Conservation (phyloP, 2,797 vertebrate species). For the Sphenopsis melanotis region DNA sequence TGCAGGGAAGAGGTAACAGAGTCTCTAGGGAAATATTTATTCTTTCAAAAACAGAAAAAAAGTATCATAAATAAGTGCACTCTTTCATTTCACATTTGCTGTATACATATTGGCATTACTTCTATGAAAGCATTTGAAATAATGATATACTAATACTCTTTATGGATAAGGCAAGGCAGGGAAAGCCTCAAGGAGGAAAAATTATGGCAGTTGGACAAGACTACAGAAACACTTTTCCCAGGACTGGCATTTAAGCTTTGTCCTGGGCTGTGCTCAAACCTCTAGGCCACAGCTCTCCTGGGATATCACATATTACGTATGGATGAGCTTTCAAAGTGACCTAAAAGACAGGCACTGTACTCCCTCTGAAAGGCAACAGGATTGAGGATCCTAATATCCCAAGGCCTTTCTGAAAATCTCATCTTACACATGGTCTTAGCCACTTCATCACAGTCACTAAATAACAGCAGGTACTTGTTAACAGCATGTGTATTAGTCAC, state of each 20-base stretch:
- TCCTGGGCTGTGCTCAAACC: not conserved
- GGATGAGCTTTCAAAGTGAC: conserved; percentile 36
- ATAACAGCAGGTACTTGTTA: conserved; percentile 41
- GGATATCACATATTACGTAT: not conserved
- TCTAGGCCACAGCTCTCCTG: not conserved
- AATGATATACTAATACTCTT: not conserved
- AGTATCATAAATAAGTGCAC: too few species aligned
- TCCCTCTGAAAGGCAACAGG: not conserved
- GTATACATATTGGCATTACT: not conserved
- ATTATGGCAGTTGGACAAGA: not conserved
- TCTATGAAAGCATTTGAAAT: not conserved
- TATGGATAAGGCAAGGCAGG: not conserved
- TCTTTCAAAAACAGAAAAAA: not conserved
- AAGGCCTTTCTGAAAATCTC: conserved; percentile 1
- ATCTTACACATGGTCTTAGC: not conserved
- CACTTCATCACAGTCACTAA: not conserved
- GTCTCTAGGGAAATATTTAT: not conserved
- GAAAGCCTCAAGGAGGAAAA: not conserved
- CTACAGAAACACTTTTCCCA: not conserved
- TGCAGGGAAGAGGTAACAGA: not conserved
- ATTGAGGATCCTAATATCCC: not conserved
- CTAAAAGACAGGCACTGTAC: not conserved
- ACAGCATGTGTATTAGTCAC: conserved; percentile 2
- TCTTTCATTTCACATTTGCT: not conserved
- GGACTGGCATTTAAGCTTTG: not conserved